Percentiles rank a stretch among this genome's conserved stretches.
These are phyloP conservation scores for Xylota segnis DNA, from an alignment of 2,888 invertebrate genomes.

Conservation along the genomic window DNA sequence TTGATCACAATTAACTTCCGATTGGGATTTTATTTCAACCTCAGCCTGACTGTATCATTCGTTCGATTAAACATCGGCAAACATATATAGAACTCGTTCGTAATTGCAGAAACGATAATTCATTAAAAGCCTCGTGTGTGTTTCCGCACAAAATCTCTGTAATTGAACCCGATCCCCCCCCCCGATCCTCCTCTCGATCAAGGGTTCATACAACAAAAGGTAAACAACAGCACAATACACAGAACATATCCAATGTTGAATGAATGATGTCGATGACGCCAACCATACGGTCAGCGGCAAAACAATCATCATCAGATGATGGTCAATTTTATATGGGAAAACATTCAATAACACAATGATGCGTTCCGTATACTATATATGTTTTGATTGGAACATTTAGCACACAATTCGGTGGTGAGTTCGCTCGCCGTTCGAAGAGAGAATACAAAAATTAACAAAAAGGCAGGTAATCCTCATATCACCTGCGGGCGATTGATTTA, in stretches of 20 bases:
- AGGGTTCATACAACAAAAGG: constrained; percentile 25
- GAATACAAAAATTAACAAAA: constrained; percentile 24
- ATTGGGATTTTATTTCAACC: constrained; percentile 51
- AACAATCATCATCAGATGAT: constrained; percentile 68
- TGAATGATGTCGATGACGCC: constrained; percentile 69
- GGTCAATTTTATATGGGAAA: constrained; percentile 59
- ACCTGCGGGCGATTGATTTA: constrained; percentile 67
- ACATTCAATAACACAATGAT: constrained; percentile 65
- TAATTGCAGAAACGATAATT: constrained; percentile 69
- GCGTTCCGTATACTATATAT: constrained; percentile 20
- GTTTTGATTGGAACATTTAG: constrained; percentile 74
- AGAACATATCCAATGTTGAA: constrained; percentile 27
- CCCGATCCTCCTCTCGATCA: constrained; percentile 33
- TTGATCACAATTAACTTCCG: constrained; percentile 71
- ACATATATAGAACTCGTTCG: constrained; percentile 54
- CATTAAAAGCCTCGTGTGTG: constrained; percentile 67
- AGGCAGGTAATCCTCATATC: constrained; percentile 51
- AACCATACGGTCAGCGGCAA: constrained; percentile 40
- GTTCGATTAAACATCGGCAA: constrained; percentile 10
- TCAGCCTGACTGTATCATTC: constrained; percentile 51
- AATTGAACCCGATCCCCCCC: constrained; percentile 54
- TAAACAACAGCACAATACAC: constrained; percentile 41
- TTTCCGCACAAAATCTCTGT: constrained; percentile 55
- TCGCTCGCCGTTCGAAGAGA: not conserved
- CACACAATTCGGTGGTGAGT: constrained; percentile 49